Base-by-base conservation (phyloP, 2,113 vertebrate species). In the Cebus imitator region DNA sequence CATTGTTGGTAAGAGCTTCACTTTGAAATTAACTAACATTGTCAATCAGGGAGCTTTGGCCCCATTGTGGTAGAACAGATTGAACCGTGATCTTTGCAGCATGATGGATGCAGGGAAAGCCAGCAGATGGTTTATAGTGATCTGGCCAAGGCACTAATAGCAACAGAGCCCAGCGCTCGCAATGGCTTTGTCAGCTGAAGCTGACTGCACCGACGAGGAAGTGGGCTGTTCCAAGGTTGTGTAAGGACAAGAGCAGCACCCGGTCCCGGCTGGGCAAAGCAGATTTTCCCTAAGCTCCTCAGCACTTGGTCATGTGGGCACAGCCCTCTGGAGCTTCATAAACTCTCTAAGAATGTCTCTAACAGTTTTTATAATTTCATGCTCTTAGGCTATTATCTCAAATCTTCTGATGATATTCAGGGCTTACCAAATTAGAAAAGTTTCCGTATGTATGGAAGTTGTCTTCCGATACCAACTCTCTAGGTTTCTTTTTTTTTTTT, bases 211-310 rank as follows among this genome's bases (percentile, higher is more conserved):
- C 57, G 90, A 52, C 8, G 0, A 57, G 48, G 89, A 89, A 70
- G 87, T 84, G 93, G 93, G 86, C 35, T 37, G 43, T 58, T 35
- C 32, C 84, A 73, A 92, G 97, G 96, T 95, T 80, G 27, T 50
- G 23, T 87, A 27, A 97, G 97, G 96, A 97, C 95, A 85, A 0
- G 21, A 3, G 9, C 16, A 10, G 57, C 75, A 73, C 78, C 89
- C 0, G 2, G 87, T 73, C 82, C 86, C 1, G 21, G 75, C 87
- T 61, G 68, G 81, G 57, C 93, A 55, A 70, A 96, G 96, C 97
- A 97, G 93, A 96, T 96, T 97, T 87, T 21, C 75, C 58, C 85
- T 95, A 90, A 98, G 95, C 90, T 45, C 68, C 76, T 91, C 86
- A 88, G 73, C 61, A 17, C 27, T 6, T 79, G 35, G 82, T 70